phyloP scores from a whole-genome alignment of 2,888 invertebrate species.

The Crioceris asparagi region DNA sequence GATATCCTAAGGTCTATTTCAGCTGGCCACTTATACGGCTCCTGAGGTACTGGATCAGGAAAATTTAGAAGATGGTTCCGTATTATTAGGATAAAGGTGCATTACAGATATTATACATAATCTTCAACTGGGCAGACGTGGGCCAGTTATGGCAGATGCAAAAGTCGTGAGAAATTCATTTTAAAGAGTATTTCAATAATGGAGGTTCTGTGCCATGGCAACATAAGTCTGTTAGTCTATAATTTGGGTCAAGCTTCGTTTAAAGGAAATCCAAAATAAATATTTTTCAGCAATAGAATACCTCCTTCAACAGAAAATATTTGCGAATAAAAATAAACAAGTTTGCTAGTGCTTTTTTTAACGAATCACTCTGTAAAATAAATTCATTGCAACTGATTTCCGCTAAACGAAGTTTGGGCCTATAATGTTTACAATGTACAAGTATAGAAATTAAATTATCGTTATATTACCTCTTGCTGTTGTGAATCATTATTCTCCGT shows the following conservation, averaged over 20 bases:
- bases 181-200: constrained; percentile 9
- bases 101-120: constrained; percentile 6
- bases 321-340: neutral
- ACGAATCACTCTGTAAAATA: constrained; percentile 2
- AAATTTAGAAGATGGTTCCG: constrained; percentile 8
- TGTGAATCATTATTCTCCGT: constrained; percentile 6
- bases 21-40: too few relatives aligned
- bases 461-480: constrained; percentile 4
- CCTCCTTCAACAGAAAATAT: neutral
- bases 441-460: neutral
- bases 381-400: too few relatives aligned
- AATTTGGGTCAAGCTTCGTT: neutral
- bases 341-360: constrained; percentile 1
- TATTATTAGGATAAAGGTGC: constrained; percentile 4
- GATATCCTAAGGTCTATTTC: too few relatives aligned
- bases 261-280: constrained; percentile 1
- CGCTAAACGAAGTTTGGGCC: too few relatives aligned
- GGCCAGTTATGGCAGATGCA: constrained; percentile 4
- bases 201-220: constrained; percentile 9
- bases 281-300: constrained; percentile 2
- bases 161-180: constrained; percentile 6
- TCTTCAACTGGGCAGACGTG: constrained; percentile 5
- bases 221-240: constrained; percentile 7
- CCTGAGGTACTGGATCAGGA: constrained; percentile 5
- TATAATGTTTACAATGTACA: too few relatives aligned